These are phyloP conservation scores for Eumeta japonica DNA, from an alignment of 1,140 invertebrate genomes.

Conservation along the genomic window DNA sequence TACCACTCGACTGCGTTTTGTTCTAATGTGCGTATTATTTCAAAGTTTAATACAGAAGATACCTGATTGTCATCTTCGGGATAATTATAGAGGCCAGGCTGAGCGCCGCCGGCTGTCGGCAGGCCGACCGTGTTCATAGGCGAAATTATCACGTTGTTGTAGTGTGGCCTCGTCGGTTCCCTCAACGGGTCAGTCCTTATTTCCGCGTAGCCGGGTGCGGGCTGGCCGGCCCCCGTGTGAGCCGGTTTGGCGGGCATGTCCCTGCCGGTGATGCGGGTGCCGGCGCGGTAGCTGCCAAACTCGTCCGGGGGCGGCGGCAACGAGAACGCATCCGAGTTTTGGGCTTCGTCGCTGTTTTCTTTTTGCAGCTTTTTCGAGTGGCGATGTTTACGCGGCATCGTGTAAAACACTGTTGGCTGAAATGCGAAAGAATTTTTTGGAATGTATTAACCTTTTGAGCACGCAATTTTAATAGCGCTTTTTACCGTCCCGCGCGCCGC, in stretches of 20 bases:
- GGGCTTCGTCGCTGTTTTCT: constrained; percentile 41
- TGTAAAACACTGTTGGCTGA: constrained; percentile 50
- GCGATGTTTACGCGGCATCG: constrained; percentile 45
- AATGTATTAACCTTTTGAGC: constrained; percentile 2
- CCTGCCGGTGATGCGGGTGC: constrained; percentile 23
- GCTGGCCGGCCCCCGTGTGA: neutral
- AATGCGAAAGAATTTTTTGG: constrained; percentile 12
- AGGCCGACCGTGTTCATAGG: constrained; percentile 45
- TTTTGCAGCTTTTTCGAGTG: constrained; percentile 38
- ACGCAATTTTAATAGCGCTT: neutral
- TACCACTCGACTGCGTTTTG: too few species aligned
- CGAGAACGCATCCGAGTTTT: constrained; percentile 44
- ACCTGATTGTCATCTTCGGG: constrained; percentile 38
- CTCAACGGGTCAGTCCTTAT: constrained; percentile 28
- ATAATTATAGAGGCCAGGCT: constrained; percentile 32
- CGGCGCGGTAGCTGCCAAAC: constrained; percentile 38
- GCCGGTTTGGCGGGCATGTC: constrained; percentile 29
- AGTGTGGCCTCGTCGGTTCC: constrained; percentile 21
- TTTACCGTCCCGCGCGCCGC: too few species aligned
- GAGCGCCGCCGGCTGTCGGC: constrained; percentile 30
- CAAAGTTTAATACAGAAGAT: too few species aligned
- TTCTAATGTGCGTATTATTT: too few species aligned
- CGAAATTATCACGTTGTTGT: constrained; percentile 28
- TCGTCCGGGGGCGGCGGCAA: constrained; percentile 48
- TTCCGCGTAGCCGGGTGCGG: constrained; percentile 34